These are phyloP conservation scores for Habroteleia sp. DNA, from an alignment of 2,888 invertebrate genomes.

Conservation along the genomic window DNA sequence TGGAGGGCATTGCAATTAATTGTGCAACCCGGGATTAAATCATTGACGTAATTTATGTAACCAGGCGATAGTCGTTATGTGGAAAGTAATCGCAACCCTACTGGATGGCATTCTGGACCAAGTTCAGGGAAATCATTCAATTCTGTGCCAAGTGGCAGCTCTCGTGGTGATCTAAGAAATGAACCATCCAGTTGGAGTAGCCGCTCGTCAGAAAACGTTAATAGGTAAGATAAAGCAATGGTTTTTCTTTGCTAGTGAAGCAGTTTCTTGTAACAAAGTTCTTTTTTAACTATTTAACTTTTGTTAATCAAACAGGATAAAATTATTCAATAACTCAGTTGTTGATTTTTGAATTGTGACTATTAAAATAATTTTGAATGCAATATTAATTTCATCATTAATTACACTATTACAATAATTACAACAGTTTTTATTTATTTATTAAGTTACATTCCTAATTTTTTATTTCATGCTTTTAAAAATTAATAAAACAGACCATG, in stretches of 20 bases:
- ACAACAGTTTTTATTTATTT: too few relatives aligned
- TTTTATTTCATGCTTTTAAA: too few relatives aligned
- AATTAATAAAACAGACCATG: background rate
- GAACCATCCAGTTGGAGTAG: constrained; percentile 78
- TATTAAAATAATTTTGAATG: too few relatives aligned
- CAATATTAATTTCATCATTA: too few relatives aligned
- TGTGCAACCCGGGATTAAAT: constrained; percentile 26
- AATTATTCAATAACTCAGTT: too few relatives aligned
- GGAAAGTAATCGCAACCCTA: constrained; percentile 77
- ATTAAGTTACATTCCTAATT: too few relatives aligned
- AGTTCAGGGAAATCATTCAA: constrained; percentile 78
- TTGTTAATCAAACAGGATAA: too few relatives aligned
- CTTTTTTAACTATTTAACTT: too few relatives aligned
- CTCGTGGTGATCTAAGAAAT: constrained; percentile 77
- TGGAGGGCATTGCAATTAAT: constrained; percentile 8
- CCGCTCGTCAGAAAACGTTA: constrained; percentile 77
- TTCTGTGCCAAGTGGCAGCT: constrained; percentile 75
- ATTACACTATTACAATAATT: too few relatives aligned
- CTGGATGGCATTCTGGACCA: constrained; percentile 79
- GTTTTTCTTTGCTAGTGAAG: too few relatives aligned
- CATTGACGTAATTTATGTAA: constrained; percentile 56
- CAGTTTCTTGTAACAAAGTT: too few relatives aligned
- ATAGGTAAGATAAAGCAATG: constrained; percentile 70
- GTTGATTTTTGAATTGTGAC: too few relatives aligned
- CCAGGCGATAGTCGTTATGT: constrained; percentile 78